These are phyloP conservation scores for Notothenia coriiceps DNA, from an alignment of 2,113 vertebrate genomes.

Conservation along the genomic window DNA sequence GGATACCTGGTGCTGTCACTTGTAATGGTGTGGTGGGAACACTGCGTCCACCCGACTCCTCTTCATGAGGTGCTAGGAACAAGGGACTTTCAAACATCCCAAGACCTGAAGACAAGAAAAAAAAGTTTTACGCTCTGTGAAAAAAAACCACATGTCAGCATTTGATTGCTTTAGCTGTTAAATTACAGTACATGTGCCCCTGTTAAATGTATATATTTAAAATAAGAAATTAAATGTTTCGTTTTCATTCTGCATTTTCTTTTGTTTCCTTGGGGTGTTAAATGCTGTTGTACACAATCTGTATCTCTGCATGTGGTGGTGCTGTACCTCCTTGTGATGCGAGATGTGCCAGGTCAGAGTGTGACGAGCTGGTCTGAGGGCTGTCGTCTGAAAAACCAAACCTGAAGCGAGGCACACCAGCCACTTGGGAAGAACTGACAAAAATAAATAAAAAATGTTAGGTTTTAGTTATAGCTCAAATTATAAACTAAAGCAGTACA, in stretches of 20 bases:
- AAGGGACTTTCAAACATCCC: slow-evolving; percentile 94
- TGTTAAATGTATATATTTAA: no score
- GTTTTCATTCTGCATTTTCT: no score
- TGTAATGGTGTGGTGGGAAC: slow-evolving; percentile 94
- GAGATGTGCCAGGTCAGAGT: slow-evolving; percentile 94
- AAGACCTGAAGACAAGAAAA: slow-evolving; percentile 84
- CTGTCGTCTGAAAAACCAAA: slow-evolving; percentile 93
- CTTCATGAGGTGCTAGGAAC: slow-evolving; percentile 90
- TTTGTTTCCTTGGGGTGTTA: not conserved
- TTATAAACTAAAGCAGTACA: not conserved
- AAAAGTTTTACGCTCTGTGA: not conserved
- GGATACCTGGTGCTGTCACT: slow-evolving; percentile 88
- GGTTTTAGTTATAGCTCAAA: not conserved
- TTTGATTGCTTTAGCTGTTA: no score
- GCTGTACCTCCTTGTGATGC: slow-evolving; percentile 94
- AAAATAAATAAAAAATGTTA: not conserved
- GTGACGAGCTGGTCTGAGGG: slow-evolving; percentile 92
- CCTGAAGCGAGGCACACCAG: slow-evolving; percentile 92
- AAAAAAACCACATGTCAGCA: not conserved
- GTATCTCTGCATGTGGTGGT: not conserved
- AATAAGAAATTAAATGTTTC: no score
- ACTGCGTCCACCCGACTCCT: slow-evolving; percentile 92
- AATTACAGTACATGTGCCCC: no score
- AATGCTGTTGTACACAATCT: not conserved
- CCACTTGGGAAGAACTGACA: slow-evolving; percentile 93